Base-by-base conservation (phyloP, 2,113 vertebrate genomes). In the Lophius piscatorius region DNA sequence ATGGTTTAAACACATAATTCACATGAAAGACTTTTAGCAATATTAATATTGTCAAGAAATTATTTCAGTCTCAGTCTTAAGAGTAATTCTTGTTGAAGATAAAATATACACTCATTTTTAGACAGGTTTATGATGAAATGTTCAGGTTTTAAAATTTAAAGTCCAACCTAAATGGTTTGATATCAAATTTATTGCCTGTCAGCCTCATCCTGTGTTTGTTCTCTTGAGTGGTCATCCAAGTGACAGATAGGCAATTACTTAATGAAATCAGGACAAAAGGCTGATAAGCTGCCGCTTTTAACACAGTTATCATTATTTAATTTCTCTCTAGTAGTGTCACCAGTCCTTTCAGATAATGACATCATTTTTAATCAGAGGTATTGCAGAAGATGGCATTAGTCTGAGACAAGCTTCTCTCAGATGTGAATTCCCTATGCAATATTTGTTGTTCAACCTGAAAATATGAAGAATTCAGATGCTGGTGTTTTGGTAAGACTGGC, bases 191-290 rank as follows among this genome's bases (percentile, higher is more conserved):
- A 10, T 21, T 44, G 14, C 48, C 39, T 65, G 18, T 78, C 41
- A 47, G 26, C 51, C 29, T 33, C 51, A 45, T 31, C 18, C 28
- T 46, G 22, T 46, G 29, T 45, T 64, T 50, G n/a, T n/a, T n/a
- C 40, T 39, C 17, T 38, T 61, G 49, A 54, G 11, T 47, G 23
- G 45, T 36, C 62, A 40, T 63, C 26, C 55, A 67, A 63, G 21
- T 66, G 71, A 74, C 68, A 78, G 21, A 9, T 24, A 16, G 39
- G 20, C 63, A 80, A 71, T 71, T 80, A 58, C 70, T 63, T 56
- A 34, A 70, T 72, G 50, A 55, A 41, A 33, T 18, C 10, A 33
- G 21, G 34, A 59, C 6, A 11, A 38, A 63, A 50, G 57, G 44
- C 31, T 74, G 45, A 74, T 50, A 29, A 70, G 50, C 49, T 40